A percentile compares a stretch with the other conserved stretches of the same genome.
These are phyloP conservation scores for Cyprinodon tularosa DNA, from an alignment of 2,113 vertebrate genomes.

Conservation along the genomic window DNA sequence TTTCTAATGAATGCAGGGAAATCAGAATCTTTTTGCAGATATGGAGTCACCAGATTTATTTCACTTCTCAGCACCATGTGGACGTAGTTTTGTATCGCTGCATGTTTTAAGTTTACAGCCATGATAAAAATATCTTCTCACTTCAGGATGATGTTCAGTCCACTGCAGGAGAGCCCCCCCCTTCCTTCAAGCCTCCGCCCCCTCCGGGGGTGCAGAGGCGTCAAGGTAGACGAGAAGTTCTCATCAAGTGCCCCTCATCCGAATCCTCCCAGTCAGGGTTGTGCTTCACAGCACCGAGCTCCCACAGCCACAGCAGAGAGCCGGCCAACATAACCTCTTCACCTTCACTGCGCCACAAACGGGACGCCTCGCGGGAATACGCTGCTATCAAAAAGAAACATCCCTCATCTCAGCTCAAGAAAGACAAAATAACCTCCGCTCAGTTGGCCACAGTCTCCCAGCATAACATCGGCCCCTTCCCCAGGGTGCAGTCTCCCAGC, in stretches of 20 bases:
- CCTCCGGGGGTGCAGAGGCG: slow-evolving; percentile 75
- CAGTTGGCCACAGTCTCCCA: slow-evolving; percentile 84
- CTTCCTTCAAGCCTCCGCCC: slow-evolving; percentile 85
- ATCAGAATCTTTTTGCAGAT: background rate
- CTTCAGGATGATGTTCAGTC: slow-evolving; percentile 90
- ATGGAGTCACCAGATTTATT: background rate
- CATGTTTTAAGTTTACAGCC: slow-evolving; percentile 13
- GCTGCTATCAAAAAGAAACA: slow-evolving; percentile 68
- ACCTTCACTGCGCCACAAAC: slow-evolving; percentile 49
- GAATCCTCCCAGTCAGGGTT: slow-evolving; percentile 87
- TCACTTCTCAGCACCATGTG: background rate
- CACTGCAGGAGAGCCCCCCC: slow-evolving; percentile 81
- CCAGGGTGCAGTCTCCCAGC: slow-evolving; percentile 89
- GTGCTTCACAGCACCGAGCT: slow-evolving; percentile 83
- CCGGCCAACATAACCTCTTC: slow-evolving; percentile 31
- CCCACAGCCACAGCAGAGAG: slow-evolving; percentile 67
- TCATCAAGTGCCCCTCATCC: slow-evolving; percentile 83
- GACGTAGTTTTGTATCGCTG: background rate
- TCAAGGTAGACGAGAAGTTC: slow-evolving; percentile 68
- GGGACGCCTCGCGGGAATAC: slow-evolving; percentile 66
- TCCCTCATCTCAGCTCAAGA: slow-evolving; percentile 66
- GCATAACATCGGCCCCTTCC: slow-evolving; percentile 89
- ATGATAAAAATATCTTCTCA: slow-evolving; percentile 69
- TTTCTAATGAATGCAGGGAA: background rate
- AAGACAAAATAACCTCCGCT: slow-evolving; percentile 67